These are phyloP conservation scores for Cyprinus carpio DNA, from an alignment of 2,113 vertebrate genomes.

Conservation along the genomic window DNA sequence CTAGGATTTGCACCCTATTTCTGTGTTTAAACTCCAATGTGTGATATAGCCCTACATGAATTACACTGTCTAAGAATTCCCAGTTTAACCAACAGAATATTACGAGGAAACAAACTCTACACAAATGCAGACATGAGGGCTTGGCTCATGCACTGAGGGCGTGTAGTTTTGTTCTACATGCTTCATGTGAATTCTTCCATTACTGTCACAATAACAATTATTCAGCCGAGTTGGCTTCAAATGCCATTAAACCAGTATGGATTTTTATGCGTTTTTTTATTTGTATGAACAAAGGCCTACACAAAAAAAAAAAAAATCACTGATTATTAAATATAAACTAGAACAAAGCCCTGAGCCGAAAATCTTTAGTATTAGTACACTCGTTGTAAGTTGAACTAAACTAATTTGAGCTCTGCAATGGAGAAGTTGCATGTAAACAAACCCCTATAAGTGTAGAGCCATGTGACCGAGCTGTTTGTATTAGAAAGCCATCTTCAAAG, in stretches of 20 bases:
- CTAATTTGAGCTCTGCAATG: conserved; percentile 1
- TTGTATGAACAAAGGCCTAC: not conserved
- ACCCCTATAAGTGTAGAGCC: not conserved
- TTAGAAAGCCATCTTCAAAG: conserved; percentile 18
- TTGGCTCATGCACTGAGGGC: not conserved
- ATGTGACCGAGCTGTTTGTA: conserved; percentile 16
- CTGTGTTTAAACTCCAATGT: not conserved
- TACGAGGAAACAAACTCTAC: not conserved
- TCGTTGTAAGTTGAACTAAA: not conserved
- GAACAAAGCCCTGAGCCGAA: not conserved
- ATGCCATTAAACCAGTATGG: not conserved
- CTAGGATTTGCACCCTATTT: too few species aligned
- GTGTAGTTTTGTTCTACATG: not conserved
- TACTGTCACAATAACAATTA: too few species aligned
- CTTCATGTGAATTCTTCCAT: not conserved
- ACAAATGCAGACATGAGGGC: not conserved
- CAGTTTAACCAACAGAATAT: not conserved
- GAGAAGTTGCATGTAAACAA: not conserved
- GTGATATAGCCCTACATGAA: not conserved
- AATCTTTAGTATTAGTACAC: not conserved
- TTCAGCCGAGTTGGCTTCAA: not conserved
- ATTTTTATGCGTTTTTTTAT: not conserved
- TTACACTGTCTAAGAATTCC: not conserved
- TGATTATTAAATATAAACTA: not conserved
- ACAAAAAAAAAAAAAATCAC: not conserved